A percentile compares a stretch with the other conserved stretches of the same genome.
phyloP scores from a whole-genome alignment of 2,888 invertebrate species.

The Drosophila greeni region DNA sequence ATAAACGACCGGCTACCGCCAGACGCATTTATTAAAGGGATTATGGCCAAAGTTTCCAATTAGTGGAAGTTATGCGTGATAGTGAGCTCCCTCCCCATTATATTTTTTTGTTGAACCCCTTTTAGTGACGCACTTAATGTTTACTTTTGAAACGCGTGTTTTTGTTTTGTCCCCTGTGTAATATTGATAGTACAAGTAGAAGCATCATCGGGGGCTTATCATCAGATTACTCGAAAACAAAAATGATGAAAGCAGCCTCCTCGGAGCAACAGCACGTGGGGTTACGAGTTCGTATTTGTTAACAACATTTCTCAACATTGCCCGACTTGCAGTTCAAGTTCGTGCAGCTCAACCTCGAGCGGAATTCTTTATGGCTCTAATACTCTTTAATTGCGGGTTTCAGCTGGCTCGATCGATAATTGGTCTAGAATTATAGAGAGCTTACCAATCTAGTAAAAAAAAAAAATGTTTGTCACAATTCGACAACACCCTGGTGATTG shows the following conservation, averaged over 20 bases:
- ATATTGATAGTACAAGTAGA: constrained; percentile 25
- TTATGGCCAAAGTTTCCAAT: constrained; percentile 18
- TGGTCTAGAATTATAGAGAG: constrained; percentile 5
- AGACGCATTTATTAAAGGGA: constrained; percentile 25
- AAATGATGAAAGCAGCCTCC: constrained; percentile 14
- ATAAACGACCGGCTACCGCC: constrained; percentile 11
- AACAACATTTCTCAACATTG: constrained; percentile 9
- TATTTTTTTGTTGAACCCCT: background rate
- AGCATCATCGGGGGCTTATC: constrained; percentile 33
- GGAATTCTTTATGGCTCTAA: constrained; percentile 16
- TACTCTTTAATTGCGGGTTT: constrained; percentile 16
- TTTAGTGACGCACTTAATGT: constrained; percentile 43
- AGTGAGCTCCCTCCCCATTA: background rate
- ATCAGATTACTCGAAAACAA: constrained; percentile 21
- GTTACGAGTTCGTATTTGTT: constrained; percentile 17
- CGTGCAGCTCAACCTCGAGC: constrained; percentile 5
- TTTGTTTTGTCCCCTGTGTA: constrained; percentile 25
- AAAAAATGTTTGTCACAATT: background rate
- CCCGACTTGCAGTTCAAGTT: constrained; percentile 27
- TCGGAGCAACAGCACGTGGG: constrained; percentile 24
- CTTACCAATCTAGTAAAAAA: constrained; percentile 4
- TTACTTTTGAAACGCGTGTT: constrained; percentile 16
- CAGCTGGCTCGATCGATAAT: constrained; percentile 3
- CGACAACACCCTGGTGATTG: constrained; percentile 2
- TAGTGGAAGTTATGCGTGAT: constrained; percentile 32